Percentiles rank a stretch among this genome's conserved stretches.
Evolutionary conservation across 2,888 invertebrate genomes (phyloP).

Genomic region (Leptopilina myrica): DNA sequence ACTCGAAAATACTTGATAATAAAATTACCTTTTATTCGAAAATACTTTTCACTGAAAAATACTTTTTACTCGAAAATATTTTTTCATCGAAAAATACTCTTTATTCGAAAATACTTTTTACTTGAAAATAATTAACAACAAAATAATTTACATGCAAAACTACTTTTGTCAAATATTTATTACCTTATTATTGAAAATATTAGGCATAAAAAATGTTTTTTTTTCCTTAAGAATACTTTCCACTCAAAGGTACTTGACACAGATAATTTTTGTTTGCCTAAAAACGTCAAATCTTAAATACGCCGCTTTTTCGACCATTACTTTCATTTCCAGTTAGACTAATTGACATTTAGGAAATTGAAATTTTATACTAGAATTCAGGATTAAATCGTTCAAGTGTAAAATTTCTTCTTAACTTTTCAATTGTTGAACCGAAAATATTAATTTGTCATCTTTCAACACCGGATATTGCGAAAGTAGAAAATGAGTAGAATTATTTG

Average conservation of each 20-base stretch:
- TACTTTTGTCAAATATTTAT: not conserved
- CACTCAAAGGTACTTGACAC: not conserved
- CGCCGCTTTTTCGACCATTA: not conserved
- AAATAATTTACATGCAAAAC: not conserved
- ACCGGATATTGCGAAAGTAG: not conserved
- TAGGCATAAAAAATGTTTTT: not conserved
- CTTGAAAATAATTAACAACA: not conserved
- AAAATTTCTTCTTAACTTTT: slow-evolving; percentile 11
- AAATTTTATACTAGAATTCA: too few species aligned
- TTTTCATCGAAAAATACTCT: not conserved
- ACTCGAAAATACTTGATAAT: not conserved
- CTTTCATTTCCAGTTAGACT: not conserved
- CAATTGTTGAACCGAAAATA: not conserved
- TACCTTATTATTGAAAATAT: not conserved
- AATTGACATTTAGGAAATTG: too few species aligned
- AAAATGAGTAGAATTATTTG: slow-evolving; percentile 2
- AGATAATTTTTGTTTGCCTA: too few species aligned
- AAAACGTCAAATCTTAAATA: too few species aligned
- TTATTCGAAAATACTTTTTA: not conserved
- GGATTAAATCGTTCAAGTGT: not conserved
- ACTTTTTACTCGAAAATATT: not conserved
- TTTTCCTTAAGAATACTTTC: too few species aligned
- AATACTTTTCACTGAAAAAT: not conserved
- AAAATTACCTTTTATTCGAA: not conserved
- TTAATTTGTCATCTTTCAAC: not conserved